Evolutionary conservation across 2,113 vertebrate species (phyloP).

Genomic region (Ailurus styani): DNA sequence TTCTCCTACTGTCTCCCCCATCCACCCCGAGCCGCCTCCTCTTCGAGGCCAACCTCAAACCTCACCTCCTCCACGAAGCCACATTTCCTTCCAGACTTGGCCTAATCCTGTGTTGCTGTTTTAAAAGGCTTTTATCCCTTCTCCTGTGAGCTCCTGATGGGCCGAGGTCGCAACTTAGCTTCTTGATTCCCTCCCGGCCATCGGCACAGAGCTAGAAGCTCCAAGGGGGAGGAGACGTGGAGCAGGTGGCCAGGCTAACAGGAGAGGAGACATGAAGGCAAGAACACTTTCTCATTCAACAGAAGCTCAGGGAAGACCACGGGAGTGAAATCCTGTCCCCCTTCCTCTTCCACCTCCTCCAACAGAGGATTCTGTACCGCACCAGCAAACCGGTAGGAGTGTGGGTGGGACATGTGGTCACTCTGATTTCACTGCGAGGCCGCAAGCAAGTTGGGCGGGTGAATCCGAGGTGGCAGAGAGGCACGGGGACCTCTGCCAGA

Average conservation of each 20-base stretch:
- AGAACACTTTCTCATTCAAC: background rate
- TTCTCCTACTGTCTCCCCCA: fast-evolving
- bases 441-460: background rate
- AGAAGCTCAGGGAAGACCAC: background rate
- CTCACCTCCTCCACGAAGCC: background rate
- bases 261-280: background rate
- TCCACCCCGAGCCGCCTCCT: fast-evolving
- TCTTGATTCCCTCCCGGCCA: background rate
- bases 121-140: background rate
- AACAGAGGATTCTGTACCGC: background rate
- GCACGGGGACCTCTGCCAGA: background rate
- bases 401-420: background rate
- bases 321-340: background rate
- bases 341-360: background rate
- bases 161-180: too few relatives aligned
- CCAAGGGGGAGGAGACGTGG: fast-evolving
- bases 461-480: background rate
- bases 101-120: background rate
- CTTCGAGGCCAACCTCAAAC: background rate
- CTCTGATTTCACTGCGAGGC: background rate
- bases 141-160: background rate
- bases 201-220: background rate
- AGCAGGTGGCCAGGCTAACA: background rate
- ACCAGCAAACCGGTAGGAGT: background rate
- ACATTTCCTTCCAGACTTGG: background rate